Base-by-base conservation (phyloP, 2,113 vertebrate genomes). In the Ranitomeya imitator region DNA sequence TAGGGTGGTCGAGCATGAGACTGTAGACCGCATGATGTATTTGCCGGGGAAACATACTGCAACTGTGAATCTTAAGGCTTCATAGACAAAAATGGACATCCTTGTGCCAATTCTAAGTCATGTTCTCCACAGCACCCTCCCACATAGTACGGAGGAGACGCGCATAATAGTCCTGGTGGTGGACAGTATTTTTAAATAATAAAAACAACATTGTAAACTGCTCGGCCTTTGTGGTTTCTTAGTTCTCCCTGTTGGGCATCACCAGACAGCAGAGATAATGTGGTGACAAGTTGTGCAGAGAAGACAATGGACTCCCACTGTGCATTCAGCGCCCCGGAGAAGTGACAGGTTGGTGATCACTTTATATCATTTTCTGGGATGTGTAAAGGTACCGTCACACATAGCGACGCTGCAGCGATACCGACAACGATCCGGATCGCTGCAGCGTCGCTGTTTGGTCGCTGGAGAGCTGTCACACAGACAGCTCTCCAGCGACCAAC, bases 31-130 rank as follows among this genome's bases (percentile, higher is more conserved):
- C 87, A 57, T 84, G 87, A 67, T 67, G 80, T 63, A 67, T 67
- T 57, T 88, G 81, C 87, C 13, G 60, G 69, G 81, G 87, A 63
- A 88, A 84, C 81, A 31, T 67, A 78, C 21, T 69, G 81, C 87
- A 88, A 88, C 80, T 88, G 87, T 88, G 87, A 88, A 88, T 88
- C 69, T 83, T 77, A 80, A 55, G 61, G 85, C 79, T 82, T 84
- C 71, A 83, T 83, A 78, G n/a, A 26, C 16, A 2, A 84, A 31
- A 55, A 84, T 59, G 23, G 51, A 84, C 73, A 60, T 88, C 87
- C 71, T 77, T 88, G 87, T 88, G 87, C 87, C 87, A 88, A 88
- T 78, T 78, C 73, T 37, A 16, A 77, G 81, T 84, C 81, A 78
- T 79, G 59, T 78, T 84, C 65, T 88, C n/a, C 71, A 84, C 81